Evolutionary conservation across 2,888 invertebrate species (phyloP), one percentile per base, ranked within the genome.

Genomic region (Dendrolimus houi): DNA sequence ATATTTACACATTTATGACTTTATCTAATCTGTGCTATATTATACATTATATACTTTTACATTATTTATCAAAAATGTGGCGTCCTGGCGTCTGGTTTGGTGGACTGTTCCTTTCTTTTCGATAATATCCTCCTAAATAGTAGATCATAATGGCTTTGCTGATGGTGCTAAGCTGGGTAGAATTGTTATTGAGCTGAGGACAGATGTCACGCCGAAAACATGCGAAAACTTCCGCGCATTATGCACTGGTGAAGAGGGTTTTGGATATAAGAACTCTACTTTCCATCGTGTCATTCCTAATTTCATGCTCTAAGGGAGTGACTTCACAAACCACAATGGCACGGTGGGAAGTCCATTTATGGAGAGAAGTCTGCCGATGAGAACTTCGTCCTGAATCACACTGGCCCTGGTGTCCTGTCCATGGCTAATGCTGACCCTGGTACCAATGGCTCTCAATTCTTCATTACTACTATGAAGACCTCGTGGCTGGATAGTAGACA

Each of bases 261-360:
- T 96, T 79, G 98, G 98, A 56, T 98, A 96, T 93, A 97, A 97
- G 91, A 95, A 95, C 71, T 97, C 96, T 84, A 96, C 94, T 72
- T 98, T 98, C 94, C 98, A 98, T 88, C 95, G 98, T 73, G 96
- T 98, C 75, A 98, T 98, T 87, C 98, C 98, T 70, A 97, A 97
- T 90, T 98, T 98, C 92, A 98, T 98, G 98, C 96, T 97, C 89
- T 98, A 98, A 92, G 98, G 97, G 58, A 97, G 98, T 69, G 98
- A 98, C 84, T 98, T 98, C 83, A 98, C 98, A 74, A 95, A 96
- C 85, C 95, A 98, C 95, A 96, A 96, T 81, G 98, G 98, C 92
- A 97, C 97, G 97, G 97, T 61, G 98, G 98, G 70, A 98, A 98
- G 90, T 98, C 98, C 71, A 99, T 99, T 91, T 99, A 98, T 72